Conservation (phyloP, 2,797 vertebrate genomes). For the Falco biarmicus region DNA sequence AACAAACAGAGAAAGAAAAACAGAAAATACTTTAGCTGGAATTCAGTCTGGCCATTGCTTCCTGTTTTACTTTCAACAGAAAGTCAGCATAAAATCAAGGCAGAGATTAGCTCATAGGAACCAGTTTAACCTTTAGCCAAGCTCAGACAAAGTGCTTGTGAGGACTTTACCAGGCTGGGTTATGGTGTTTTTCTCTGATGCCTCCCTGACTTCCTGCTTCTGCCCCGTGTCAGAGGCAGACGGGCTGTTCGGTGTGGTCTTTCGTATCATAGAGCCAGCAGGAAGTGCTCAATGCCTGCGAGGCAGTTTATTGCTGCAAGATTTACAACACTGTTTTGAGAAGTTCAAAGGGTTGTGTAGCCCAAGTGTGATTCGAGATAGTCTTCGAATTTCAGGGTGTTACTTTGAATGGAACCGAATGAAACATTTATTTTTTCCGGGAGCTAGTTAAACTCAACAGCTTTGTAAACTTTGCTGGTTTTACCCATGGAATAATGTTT, state of each 20-base stretch:
- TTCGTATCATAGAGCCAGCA: fast-evolving
- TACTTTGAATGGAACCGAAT: not conserved
- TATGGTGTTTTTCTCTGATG: not conserved
- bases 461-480: not conserved
- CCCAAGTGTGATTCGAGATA: not conserved
- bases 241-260: not conserved
- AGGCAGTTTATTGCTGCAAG: not conserved
- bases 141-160: not conserved
- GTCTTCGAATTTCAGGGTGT: not conserved
- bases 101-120: not conserved
- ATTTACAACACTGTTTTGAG: not conserved
- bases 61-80: not conserved
- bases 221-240: not conserved
- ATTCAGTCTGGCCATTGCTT: not conserved
- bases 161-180: not conserved
- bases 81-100: not conserved
- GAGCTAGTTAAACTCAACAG: not conserved
- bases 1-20: not conserved
- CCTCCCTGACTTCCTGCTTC: constrained; percentile 3
- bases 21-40: not conserved
- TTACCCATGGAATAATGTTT: not conserved
- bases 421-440: not conserved
- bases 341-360: not conserved
- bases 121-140: not conserved
- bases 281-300: not conserved